Evolutionary conservation across 2,888 invertebrate species (phyloP).

Genomic region (Acrocera orbiculus): DNA sequence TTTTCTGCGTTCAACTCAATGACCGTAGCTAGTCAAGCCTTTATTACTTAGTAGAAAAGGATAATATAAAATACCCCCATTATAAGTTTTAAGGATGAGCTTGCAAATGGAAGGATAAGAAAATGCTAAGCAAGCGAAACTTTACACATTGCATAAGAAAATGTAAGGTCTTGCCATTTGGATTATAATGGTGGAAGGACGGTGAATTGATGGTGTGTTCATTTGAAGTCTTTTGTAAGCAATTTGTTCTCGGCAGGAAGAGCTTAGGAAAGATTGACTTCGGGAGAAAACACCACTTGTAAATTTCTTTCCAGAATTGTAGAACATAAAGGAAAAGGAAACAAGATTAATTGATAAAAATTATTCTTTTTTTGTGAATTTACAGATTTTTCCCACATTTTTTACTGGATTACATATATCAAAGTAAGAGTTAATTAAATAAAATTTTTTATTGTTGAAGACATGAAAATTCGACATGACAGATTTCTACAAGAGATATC

Average conservation of each 20-base stretch:
- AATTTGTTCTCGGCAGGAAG: constrained; percentile 8
- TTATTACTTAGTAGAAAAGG: too few relatives aligned
- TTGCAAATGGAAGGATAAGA: not conserved
- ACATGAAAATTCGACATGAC: too few relatives aligned
- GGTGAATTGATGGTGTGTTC: constrained; percentile 11
- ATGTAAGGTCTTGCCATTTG: constrained; percentile 10
- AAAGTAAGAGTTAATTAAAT: too few relatives aligned
- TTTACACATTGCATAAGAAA: constrained; percentile 7
- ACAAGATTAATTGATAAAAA: constrained; percentile 9
- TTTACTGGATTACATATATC: too few relatives aligned
- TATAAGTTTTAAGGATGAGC: not conserved
- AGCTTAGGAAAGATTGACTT: constrained; percentile 4
- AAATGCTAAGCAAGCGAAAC: constrained; percentile 6
- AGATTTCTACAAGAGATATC: too few relatives aligned
- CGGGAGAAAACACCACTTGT: too few relatives aligned
- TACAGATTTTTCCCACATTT: too few relatives aligned
- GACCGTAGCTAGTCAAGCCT: too few relatives aligned
- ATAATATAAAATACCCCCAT: too few relatives aligned
- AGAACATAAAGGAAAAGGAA: constrained; percentile 4
- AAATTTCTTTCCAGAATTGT: too few relatives aligned
- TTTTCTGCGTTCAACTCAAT: too few relatives aligned
- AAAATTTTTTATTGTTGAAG: too few relatives aligned
- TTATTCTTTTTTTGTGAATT: constrained; percentile 7
- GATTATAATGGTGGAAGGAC: constrained; percentile 5
- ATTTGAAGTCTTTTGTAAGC: constrained; percentile 12